Base-by-base conservation (phyloP, 1,140 invertebrate genomes). In the Tyrophagus putrescentiae region DNA sequence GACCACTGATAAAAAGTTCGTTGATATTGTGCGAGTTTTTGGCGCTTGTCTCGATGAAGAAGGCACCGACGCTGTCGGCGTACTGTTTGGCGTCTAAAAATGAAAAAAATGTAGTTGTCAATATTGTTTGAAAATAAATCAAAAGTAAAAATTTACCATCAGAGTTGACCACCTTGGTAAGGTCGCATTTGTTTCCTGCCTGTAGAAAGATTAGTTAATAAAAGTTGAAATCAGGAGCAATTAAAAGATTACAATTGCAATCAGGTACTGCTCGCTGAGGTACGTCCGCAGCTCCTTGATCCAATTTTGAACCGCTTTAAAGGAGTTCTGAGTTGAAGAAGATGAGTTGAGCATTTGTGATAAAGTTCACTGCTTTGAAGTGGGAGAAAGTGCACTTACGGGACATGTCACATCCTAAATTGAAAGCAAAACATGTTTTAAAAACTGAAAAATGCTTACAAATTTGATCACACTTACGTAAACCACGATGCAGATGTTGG, bases 401-500 rank as follows among this genome's bases (percentile, higher is more conserved):
- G 57, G 32, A 58, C 87, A 88, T 39, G 87, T 92, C 57, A 94
- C 85, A 72, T 94, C 90, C n/a, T n/a, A n/a, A n/a, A n/a, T n/a
- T n/a, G n/a, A n/a, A n/a, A n/a, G n/a, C n/a, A n/a, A n/a, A n/a
- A n/a, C n/a, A n/a, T n/a, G n/a, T n/a, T n/a, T n/a, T n/a, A n/a
- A n/a, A n/a, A n/a, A n/a, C n/a, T n/a, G n/a, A n/a, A n/a, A n/a
- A n/a, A n/a, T n/a, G n/a, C n/a, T n/a, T n/a, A n/a, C n/a, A n/a
- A n/a, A n/a, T n/a, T n/a, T n/a, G n/a, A n/a, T n/a, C n/a, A n/a
- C n/a, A n/a, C n/a, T n/a, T n/a, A n/a, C n/a, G 72, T 93, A 94
- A 0, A 94, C 79, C 57, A 94, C 76, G 36, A 95, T 79, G 56
- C 92, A 81, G 82, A 89, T 89, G 68, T 91, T 85, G 28, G 91